Evolutionary conservation across 2,888 invertebrate genomes (phyloP), one percentile per base, ranked within the genome.

Genomic region (Chrysolina oricalcia): DNA sequence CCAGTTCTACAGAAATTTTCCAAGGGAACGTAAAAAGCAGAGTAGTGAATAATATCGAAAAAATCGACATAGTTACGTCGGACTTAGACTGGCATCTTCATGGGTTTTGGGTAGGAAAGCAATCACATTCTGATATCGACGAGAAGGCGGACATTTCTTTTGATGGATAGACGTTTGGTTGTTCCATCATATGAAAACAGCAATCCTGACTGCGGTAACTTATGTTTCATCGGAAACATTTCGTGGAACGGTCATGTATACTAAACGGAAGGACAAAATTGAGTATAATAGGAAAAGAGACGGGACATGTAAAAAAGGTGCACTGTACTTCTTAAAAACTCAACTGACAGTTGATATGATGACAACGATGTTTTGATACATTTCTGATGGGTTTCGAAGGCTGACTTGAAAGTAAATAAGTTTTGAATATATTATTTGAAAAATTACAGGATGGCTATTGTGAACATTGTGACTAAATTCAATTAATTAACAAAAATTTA

Each of bases 241-340:
- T 78, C 27, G 71, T 83, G 84, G 79, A 81, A 80, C 63, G 72
- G 75, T 75, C 65, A 72, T 76, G 68, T 82, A 81, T 80, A 81
- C 84, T 86, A 85, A 87, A 87, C 88, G 88, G 88, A 88, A 88
- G 87, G 87, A 87, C 87, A 85, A 85, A 87, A 85, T 85, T 82
- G 84, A 73, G 75, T 77, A 83, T 80, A 81, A 83, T 81, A 79
- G 77, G 75, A 74, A 78, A 76, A 77, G 73, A 73, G 66, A 81
- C 19, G 19, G 73, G 81, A 84, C 79, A 72, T 78, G 81, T 83
- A 82, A 84, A 82, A 83, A 83, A 83, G 85, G 83, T 84, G 83
- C 83, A 82, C 81, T 82, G 80, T 76, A 80, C 79, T 72, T 76
- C 76, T 76, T 59, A 82, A 80, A 82, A 79, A 78, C 66, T 73